Evolutionary conservation across 2,797 vertebrate genomes (phyloP), one percentile per base, ranked within the genome.

Genomic region (Microcaecilia unicolor): DNA sequence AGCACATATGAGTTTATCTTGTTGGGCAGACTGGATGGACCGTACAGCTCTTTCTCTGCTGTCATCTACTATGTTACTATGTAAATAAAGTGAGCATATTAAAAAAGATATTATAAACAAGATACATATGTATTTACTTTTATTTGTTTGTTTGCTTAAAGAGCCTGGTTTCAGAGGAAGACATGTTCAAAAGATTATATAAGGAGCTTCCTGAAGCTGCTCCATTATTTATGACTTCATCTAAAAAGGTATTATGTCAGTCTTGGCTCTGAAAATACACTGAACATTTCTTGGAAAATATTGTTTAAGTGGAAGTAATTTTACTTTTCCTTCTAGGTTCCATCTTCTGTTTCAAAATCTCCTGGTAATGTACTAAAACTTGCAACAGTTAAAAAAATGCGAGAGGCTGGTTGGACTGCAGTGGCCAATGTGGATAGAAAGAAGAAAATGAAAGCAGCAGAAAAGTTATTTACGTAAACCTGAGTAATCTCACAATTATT

Each of bases 321-420:
- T n/a, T n/a, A n/a, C n/a, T n/a, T n/a, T n/a, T n/a, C n/a, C n/a
- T n/a, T n/a, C 48, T 43, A 74, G 79, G 54, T 58, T 29, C 49
- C 82, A 55, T 57, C 64, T 31, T 38, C 37, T 44, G 28, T 17
- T 21, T 26, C 55, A 15, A 87, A 80, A 66, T 83, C 83, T 35
- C 78, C 87, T 37, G 81, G 76, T 50, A 79, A 70, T 52, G 48
- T 58, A 3, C 17, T 84, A 45, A 97, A 87, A 55, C 39, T 83
- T 37, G 76, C 79, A 60, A 64, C 85, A 57, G 68, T 90, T 32
- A 91, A 85, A 65, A 90, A 87, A 47, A 89, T 85, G 61, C 70
- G 65, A 11, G 89, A 96, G 46, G 78, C 89, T 4, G 88, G 78
- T 6, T 99, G 95, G 95, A 78, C 79, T 23, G 74, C 85, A 4